Percentiles rank a stretch among this genome's conserved stretches.
Conservation (phyloP, 2,113 vertebrate genomes). For the Neodon shergylaensis region DNA sequence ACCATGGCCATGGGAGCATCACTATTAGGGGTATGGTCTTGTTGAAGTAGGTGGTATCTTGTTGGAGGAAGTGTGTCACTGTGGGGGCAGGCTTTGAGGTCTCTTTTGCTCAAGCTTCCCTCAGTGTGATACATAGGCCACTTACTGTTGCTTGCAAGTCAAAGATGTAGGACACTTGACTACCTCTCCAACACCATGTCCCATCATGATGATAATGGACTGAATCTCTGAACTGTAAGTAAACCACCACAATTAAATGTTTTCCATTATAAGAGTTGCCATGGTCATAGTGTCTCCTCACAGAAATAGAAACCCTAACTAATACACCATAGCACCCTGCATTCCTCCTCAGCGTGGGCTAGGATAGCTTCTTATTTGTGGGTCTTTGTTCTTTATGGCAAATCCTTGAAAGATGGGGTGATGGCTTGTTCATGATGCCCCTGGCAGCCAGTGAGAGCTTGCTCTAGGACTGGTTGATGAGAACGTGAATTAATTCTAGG, state of each 20-base stretch:
- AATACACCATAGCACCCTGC: background rate
- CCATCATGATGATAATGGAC: background rate
- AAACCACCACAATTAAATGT: background rate
- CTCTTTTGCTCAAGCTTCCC: background rate
- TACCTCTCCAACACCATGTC: background rate
- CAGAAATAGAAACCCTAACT: background rate
- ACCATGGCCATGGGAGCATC: background rate
- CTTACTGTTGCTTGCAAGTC: background rate
- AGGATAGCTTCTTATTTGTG: background rate
- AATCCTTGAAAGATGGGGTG: background rate
- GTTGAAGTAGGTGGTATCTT: background rate
- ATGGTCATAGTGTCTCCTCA: background rate
- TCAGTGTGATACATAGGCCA: background rate
- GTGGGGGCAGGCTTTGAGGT: background rate
- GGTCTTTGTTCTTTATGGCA: background rate
- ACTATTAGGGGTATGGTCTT: too few relatives aligned
- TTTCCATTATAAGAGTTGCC: background rate
- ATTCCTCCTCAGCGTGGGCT: background rate
- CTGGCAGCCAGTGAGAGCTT: background rate
- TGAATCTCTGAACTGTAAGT: background rate
- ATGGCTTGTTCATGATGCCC: background rate
- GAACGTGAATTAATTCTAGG: slow-evolving; percentile 19
- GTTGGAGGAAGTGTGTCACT: background rate
- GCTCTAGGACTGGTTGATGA: background rate
- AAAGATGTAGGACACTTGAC: background rate